Base-by-base conservation (phyloP, 2,888 invertebrate species). In the Macropis europaea region DNA sequence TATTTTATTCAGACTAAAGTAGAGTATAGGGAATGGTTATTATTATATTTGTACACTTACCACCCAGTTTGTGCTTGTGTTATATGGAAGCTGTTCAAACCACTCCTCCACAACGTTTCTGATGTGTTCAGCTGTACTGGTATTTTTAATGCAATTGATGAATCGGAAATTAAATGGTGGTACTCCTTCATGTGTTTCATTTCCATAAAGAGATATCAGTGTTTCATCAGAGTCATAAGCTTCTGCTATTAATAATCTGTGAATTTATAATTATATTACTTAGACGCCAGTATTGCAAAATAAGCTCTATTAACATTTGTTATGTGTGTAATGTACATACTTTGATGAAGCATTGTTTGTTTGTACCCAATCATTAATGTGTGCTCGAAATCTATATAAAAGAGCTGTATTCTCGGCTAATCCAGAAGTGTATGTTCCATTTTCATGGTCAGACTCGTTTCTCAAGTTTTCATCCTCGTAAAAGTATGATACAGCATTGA, bases 1-100 rank as follows among this genome's bases (percentile, higher is more conserved):
- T n/a, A 7, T 45, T 5, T 24, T 26, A 3, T 1, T 38, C n/a
- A 26, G 3, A 13, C 6, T 2, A 0, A 2, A 17, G 0, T 0
- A 17, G 1, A 15, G 3, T 19, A 4, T 13, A 24, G 13, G 2
- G 15, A 22, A 15, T 28, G 17, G 17, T 22, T 13, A 0, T 15
- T 7, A n/a, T 1, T 4, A 30, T 32, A 22, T 47, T 34, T 11
- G 6, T 17, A 3, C 30, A 9, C 56, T 81, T 79, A 89, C 87
- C 83, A 87, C 73, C 88, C 90, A 90, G 76, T 89, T 90, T 0
- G 89, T 85, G 71, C 76, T 83, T 4, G 76, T 64, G 34, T 84
- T 81, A 30, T 73, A 60, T 3, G 90, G 89, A 63, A 89, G 76
- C 22, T 68, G 53, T 24, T 78, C 48, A 19, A 87, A 50, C 86